These are phyloP conservation scores for Crepidodera aurea DNA, from an alignment of 2,888 invertebrate genomes.

Conservation along the genomic window DNA sequence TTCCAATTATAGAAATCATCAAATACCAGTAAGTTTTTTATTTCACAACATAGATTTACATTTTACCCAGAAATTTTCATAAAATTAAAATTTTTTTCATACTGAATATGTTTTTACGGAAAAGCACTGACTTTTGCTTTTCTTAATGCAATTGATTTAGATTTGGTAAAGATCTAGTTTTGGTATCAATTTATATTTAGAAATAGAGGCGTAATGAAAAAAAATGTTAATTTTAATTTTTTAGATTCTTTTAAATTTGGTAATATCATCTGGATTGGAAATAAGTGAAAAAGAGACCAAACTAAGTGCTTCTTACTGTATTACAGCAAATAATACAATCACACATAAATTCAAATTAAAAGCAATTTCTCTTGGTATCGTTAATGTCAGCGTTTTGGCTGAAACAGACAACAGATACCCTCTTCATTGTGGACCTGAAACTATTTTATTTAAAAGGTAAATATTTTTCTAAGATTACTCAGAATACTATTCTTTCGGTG, in stretches of 20 bases:
- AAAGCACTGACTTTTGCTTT: too few species aligned
- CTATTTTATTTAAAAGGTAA: slow-evolving; percentile 61
- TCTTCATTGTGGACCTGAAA: slow-evolving; percentile 63
- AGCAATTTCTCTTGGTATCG: slow-evolving; percentile 50
- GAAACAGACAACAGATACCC: slow-evolving; percentile 62
- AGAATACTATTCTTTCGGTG: too few species aligned
- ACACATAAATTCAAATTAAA: slow-evolving; percentile 54
- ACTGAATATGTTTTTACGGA: too few species aligned
- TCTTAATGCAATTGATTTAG: too few species aligned
- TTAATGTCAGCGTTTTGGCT: slow-evolving; percentile 65
- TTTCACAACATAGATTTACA: too few species aligned
- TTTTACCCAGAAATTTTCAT: too few species aligned
- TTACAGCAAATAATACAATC: slow-evolving; percentile 51
- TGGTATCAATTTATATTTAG: too few species aligned
- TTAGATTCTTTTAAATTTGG: slow-evolving; percentile 49
- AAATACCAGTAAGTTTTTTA: slow-evolving; percentile 68
- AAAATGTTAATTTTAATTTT: neutral
- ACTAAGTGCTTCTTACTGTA: slow-evolving; percentile 51
- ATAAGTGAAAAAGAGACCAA: slow-evolving; percentile 46
- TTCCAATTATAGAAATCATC: slow-evolving; percentile 76
- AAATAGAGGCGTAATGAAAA: too few species aligned
- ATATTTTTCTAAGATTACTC: too few species aligned
- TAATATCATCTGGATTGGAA: slow-evolving; percentile 49
- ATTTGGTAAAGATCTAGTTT: too few species aligned
- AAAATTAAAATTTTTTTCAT: too few species aligned